Conservation (phyloP, 2,797 vertebrate genomes). For the Anniella stebbinsi region DNA sequence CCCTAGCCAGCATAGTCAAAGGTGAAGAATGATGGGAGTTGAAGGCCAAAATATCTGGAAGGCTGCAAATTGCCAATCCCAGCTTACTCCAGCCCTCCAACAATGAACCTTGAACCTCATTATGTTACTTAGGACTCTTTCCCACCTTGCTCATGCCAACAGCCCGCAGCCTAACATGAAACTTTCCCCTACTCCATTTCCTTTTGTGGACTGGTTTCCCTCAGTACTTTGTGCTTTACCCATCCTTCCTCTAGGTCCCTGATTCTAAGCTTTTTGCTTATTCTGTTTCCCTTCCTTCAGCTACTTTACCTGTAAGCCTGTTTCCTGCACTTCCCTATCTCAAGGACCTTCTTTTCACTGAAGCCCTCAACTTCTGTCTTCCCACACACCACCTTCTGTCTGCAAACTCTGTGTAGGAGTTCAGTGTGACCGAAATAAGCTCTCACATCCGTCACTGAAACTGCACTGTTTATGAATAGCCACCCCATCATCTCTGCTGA, state of each 20-base stretch:
- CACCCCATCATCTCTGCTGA: background rate
- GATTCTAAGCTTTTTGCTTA: background rate
- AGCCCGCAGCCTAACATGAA: background rate
- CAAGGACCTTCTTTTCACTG: background rate
- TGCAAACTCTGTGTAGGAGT: background rate
- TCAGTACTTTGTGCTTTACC: background rate
- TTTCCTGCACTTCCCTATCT: background rate
- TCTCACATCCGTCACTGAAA: background rate
- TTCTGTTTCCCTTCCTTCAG: background rate
- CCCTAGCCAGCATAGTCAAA: too few species aligned
- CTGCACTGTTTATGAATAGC: background rate
- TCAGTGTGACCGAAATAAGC: background rate
- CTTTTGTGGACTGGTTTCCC: background rate
- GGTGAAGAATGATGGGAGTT: too few species aligned
- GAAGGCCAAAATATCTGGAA: too few species aligned
- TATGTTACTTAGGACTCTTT: background rate
- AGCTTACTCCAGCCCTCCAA: background rate
- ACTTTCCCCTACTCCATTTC: background rate
- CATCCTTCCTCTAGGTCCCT: background rate
- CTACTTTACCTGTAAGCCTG: background rate
- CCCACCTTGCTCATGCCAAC: background rate
- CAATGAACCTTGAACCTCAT: too few species aligned
- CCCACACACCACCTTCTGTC: background rate
- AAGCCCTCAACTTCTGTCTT: background rate
- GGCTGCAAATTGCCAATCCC: too few species aligned